Conservation (phyloP, 1,140 invertebrate species). For the Stegodyphus dumicola region DNA sequence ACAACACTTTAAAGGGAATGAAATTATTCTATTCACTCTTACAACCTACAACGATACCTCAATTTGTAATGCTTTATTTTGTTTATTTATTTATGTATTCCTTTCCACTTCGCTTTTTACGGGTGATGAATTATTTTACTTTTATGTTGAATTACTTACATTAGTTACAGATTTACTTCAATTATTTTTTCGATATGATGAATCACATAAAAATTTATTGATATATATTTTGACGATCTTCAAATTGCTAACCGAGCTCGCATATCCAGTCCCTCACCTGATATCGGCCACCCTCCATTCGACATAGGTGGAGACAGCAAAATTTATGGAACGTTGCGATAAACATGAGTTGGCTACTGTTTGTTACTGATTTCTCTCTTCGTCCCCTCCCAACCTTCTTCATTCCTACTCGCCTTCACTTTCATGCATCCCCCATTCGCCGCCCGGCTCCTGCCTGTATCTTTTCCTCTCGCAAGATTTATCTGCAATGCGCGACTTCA, state of each 20-base stretch:
- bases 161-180: too few relatives aligned
- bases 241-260: slow-evolving; percentile 4
- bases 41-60: too few relatives aligned
- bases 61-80: too few relatives aligned
- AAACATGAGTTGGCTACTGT: slow-evolving; percentile 58
- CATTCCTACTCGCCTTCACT: slow-evolving; percentile 1
- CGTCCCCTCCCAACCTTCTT: neutral
- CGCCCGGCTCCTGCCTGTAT: neutral
- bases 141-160: too few relatives aligned
- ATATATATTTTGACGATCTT: neutral
- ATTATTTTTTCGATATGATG: too few relatives aligned
- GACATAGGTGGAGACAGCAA: slow-evolving; percentile 43
- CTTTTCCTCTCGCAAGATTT: slow-evolving; percentile 31
- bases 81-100: too few relatives aligned
- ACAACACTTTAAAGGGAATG: too few relatives aligned
- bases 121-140: too few relatives aligned
- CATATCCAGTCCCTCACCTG: slow-evolving; percentile 1
- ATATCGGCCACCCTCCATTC: slow-evolving; percentile 30
- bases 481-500: slow-evolving; percentile 32
- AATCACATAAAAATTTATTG: too few relatives aligned
- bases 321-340: slow-evolving; percentile 55
- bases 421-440: neutral
- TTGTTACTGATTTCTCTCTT: slow-evolving; percentile 37
- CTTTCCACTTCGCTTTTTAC: too few relatives aligned
- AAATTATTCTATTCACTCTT: too few relatives aligned